Evolutionary conservation across 2,113 vertebrate species (phyloP), one percentile per base, ranked within the genome.

Genomic region (Catharus fuscescens): DNA sequence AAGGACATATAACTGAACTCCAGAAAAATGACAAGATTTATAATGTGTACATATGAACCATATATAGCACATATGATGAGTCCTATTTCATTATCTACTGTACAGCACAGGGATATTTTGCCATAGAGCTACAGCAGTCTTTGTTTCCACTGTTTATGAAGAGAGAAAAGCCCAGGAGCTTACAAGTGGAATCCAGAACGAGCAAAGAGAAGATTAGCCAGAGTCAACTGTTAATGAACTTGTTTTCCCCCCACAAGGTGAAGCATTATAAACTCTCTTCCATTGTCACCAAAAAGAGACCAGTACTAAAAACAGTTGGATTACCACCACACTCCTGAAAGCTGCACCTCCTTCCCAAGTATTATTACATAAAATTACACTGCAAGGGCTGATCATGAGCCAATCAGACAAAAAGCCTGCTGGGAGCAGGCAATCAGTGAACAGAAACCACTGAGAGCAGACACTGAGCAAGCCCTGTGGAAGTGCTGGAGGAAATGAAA

Each of bases 331-430:
- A 24, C 38, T 59, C 61, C 70, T 70, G 23, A 86, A 90, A 45
- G 61, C 92, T 69, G 44, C 7, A 38, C 40, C 76, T 91, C 64
- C 73, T 84, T 71, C 66, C 74, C 65, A 42, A 89, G 80, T 42
- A 44, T 32, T 67, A 47, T 62, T 72, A 86, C 56, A 90, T 72
- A 77, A 95, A 94, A 92, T 95, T 62, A 96, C 25, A 40, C 32
- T 74, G n/a, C 8, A 81, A 94, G 50, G 36, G 71, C 80, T 64
- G 28, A 76, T 93, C 71, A 59, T 59, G 88, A 93, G 76, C 61
- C 81, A 90, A 81, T 90, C 84, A 91, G 93, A 88, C 91, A 92
- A 90, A 93, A 89, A 67, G 45, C 84, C 86, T 89, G 90, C 90
- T 64, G 78, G 82, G 88, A 94, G 50, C 70, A 82, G 44, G 74